These are phyloP conservation scores for Nestor notabilis DNA, from an alignment of 2,113 vertebrate genomes.

Conservation along the genomic window DNA sequence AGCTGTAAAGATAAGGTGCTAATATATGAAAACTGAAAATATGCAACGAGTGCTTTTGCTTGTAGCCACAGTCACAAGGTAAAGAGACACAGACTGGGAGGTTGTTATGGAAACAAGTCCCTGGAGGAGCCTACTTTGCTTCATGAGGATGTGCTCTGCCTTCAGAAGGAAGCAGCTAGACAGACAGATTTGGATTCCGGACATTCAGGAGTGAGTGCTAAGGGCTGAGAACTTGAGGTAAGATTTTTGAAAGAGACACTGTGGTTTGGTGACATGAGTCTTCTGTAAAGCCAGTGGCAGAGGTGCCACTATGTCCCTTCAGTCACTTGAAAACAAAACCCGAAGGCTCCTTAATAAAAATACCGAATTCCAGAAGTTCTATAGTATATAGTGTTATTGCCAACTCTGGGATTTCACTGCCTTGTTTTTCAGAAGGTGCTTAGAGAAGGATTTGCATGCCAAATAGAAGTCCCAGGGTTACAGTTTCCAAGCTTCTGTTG, in stretches of 20 bases:
- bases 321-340: background rate
- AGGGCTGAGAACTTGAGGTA: background rate
- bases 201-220: background rate
- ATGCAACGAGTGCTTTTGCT: background rate
- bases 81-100: conserved; percentile 80
- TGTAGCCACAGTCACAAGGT: conserved; percentile 62
- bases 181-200: background rate
- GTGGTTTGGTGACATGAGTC: accelerated
- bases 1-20: background rate
- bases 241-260: background rate
- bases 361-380: background rate
- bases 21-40: conserved; percentile 19
- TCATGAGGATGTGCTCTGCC: conserved; percentile 71
- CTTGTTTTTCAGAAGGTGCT: background rate
- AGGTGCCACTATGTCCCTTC: background rate
- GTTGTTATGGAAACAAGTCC: conserved; percentile 92
- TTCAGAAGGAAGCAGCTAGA: conserved; percentile 46
- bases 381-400: background rate
- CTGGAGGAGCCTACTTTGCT: conserved; percentile 58
- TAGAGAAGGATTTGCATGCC: background rate
- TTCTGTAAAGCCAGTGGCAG: background rate
- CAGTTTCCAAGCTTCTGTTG: background rate
- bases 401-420: background rate
- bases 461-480: background rate
- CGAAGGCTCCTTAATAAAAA: background rate